A percentile compares a stretch with the other conserved stretches of the same genome.
Conservation (phyloP, 2,113 vertebrate genomes). For the Vulpes ferrilata region DNA sequence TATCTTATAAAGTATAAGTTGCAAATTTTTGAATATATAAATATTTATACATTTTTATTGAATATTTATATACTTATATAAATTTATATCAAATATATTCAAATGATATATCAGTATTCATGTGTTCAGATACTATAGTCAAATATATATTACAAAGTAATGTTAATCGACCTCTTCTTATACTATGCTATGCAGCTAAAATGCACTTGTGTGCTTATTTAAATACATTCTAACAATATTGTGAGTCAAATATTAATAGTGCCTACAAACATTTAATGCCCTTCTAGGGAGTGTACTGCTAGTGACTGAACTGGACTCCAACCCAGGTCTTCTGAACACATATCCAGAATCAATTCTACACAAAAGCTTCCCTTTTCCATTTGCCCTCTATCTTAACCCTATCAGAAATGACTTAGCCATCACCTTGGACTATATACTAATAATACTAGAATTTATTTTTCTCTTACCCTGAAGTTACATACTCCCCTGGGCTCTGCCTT, state of each 20-base stretch:
- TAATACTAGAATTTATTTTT: not conserved
- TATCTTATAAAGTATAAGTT: no score
- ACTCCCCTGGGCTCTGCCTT: conserved; percentile 13
- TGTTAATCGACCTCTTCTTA: not conserved
- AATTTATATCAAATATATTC: not conserved
- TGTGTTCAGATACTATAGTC: not conserved
- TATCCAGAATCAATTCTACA: accelerated
- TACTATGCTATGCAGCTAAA: not conserved
- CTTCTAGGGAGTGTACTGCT: not conserved
- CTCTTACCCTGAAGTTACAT: not conserved
- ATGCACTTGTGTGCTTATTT: not conserved
- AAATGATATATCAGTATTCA: not conserved
- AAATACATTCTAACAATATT: not conserved
- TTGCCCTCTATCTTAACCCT: not conserved
- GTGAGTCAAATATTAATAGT: not conserved
- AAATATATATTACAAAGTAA: not conserved
- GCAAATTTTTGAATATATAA: no score
- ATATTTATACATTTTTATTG: not conserved
- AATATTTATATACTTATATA: not conserved
- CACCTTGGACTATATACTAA: not conserved
- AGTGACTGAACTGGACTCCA: not conserved
- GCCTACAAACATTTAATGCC: not conserved
- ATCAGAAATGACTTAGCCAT: not conserved
- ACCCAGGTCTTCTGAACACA: no score
- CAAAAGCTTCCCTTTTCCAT: accelerated